Evolutionary conservation across 1,140 invertebrate genomes (phyloP), one percentile per base, ranked within the genome.

Genomic region (Drosophila nannoptera): DNA sequence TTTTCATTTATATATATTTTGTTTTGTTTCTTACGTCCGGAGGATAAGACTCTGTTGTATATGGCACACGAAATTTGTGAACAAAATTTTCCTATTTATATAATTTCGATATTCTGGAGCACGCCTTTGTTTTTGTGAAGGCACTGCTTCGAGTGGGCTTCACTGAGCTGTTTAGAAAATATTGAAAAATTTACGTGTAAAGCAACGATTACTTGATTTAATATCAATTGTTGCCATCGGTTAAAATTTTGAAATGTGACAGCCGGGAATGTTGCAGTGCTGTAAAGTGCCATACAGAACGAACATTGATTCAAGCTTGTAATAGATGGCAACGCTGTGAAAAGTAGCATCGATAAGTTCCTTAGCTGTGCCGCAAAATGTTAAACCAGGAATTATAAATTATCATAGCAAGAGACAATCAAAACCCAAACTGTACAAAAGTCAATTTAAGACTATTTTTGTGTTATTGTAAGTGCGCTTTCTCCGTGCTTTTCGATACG

Each of bases 91-190:
- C 7, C n/a, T 46, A 54, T 54, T 40, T 38, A 9, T 7, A 50
- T 43, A 66, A 60, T 60, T 66, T 66, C 46, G 36, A 40, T 53
- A 50, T 60, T 60, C 45, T 11, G 48, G 56, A 60, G 64, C 56
- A 42, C 46, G 64, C 16, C 32, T 61, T 49, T 45, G 48, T 61
- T 53, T 66, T 43, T 60, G 56, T 60, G 38, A 16, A 53, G 52
- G 36, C 64, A 45, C 56, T 52, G 40, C 9, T 48, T 52, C 64
- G n/a, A 67, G 29, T 60, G 48, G 46, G 14, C 52, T n/a, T 16
- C 14, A 38, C 33, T 16, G 33, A 16, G 16, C 16, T 29, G 52
- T n/a, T 33, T 45, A n/a, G 11, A 29, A 48, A 29, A 48, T 40
- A 16, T 12, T 12, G 7, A 16, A 40, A 29, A 12, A 4, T 12